Conservation (phyloP, 1,140 invertebrate genomes). For the Cotesia chilonis region DNA sequence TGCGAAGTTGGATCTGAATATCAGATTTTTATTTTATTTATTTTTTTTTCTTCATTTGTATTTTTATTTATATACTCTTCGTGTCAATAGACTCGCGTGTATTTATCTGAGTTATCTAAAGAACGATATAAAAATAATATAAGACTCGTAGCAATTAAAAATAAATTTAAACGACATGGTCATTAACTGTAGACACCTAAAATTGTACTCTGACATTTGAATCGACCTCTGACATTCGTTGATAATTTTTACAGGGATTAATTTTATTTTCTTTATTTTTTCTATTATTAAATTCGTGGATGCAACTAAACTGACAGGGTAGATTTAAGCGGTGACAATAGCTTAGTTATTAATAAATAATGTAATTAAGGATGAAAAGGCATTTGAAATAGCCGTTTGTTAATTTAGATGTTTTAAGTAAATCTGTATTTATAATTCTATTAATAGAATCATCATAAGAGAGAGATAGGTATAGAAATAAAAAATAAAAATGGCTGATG, state of each 20-base stretch:
- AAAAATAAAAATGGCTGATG: constrained; percentile 53
- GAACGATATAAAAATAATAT: constrained; percentile 19
- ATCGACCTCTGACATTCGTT: constrained; percentile 53
- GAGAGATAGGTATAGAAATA: constrained; percentile 44
- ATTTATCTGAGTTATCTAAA: constrained; percentile 22
- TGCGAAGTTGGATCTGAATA: too few relatives aligned
- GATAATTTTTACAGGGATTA: too few relatives aligned
- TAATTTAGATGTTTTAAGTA: constrained; percentile 41
- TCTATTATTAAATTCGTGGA: too few relatives aligned
- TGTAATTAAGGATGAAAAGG: neutral
- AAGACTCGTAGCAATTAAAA: constrained; percentile 8
- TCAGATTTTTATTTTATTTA: too few relatives aligned
- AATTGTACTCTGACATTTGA: constrained; percentile 57
- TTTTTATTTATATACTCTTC: neutral
- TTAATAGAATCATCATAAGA: constrained; percentile 53
- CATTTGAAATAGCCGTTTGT: constrained; percentile 46
- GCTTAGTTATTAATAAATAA: neutral
- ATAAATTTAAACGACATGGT: constrained; percentile 41
- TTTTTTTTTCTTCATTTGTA: neutral
- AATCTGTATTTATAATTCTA: constrained; percentile 52
- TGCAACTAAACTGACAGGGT: too few relatives aligned
- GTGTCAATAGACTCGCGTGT: constrained; percentile 14
- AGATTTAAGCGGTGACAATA: too few relatives aligned
- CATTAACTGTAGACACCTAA: constrained; percentile 55
- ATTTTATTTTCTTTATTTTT: too few relatives aligned